Conservation (phyloP, 2,888 invertebrate species). For the Caenorhabditis uteleia region DNA sequence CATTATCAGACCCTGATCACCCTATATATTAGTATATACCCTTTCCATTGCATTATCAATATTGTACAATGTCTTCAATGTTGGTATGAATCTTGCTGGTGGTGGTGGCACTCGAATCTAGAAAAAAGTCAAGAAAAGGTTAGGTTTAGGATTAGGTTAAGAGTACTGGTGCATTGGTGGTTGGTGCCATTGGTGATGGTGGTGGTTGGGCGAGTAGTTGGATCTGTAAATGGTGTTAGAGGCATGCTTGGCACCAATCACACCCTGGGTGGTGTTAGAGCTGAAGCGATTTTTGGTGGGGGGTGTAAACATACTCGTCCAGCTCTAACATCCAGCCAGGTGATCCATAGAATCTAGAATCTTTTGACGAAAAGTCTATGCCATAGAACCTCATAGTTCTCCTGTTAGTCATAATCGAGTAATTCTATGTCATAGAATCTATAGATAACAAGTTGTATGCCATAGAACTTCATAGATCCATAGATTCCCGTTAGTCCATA, state of each 20-base stretch:
- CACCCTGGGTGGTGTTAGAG: background rate
- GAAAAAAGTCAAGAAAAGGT: constrained; percentile 9
- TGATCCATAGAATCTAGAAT: too few species aligned
- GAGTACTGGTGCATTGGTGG: constrained; percentile 22
- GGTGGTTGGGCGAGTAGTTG: constrained; percentile 44
- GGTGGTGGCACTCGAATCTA: constrained; percentile 40
- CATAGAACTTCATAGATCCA: too few species aligned
- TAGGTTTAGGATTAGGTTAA: background rate
- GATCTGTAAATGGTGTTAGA: constrained; percentile 26
- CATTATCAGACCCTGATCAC: background rate
- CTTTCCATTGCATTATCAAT: constrained; percentile 21
- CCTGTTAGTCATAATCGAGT: too few species aligned
- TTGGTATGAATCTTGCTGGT: constrained; percentile 33
- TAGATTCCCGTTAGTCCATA: too few species aligned
- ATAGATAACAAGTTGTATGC: too few species aligned
- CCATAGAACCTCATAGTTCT: too few species aligned
- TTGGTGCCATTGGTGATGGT: constrained; percentile 36
- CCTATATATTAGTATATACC: constrained; percentile 2
- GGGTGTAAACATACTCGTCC: background rate
- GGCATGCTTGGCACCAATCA: background rate
- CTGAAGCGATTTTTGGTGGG: background rate
- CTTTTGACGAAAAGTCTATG: too few species aligned
- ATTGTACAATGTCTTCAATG: constrained; percentile 17
- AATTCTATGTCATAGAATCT: too few species aligned
- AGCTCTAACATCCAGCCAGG: too few species aligned